Conservation (phyloP, 2,797 vertebrate species). For the Lophotriccus pileatus region DNA sequence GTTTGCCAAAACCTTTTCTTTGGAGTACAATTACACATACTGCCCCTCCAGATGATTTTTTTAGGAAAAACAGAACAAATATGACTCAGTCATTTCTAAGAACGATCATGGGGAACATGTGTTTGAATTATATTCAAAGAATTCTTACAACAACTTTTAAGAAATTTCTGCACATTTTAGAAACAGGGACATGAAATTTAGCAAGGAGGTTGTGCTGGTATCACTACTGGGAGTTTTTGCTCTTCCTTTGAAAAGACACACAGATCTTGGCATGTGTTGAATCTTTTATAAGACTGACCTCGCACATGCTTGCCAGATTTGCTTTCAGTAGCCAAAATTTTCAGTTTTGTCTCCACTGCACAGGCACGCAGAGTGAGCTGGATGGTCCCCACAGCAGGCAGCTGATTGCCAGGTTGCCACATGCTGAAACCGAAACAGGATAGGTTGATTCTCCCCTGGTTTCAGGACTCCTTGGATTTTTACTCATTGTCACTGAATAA, state of each 20-base stretch:
- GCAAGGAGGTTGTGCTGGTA: not conserved
- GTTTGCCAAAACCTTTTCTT: not conserved
- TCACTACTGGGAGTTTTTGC: not conserved
- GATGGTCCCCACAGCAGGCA: not conserved
- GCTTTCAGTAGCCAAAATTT: not conserved
- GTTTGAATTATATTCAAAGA: not conserved
- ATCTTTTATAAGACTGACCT: not conserved
- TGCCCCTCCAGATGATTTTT: not conserved
- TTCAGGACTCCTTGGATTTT: not conserved
- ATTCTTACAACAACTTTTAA: not conserved
- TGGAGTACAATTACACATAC: not conserved
- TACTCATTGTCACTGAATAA: not conserved
- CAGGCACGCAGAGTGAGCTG: not conserved
- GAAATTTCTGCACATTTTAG: not conserved
- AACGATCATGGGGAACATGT: not conserved
- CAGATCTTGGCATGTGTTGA: not conserved
- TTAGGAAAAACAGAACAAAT: conserved; percentile 8
- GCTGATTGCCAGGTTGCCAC: not conserved
- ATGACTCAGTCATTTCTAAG: conserved; percentile 14
- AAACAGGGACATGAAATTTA: conserved; percentile 2
- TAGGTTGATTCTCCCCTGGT: not conserved
- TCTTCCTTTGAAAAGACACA: conserved; percentile 11
- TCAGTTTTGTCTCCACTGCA: not conserved
- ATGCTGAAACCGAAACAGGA: not conserved
- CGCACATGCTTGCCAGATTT: not conserved